Evolutionary conservation across 23 tunicate species (phyloP).

Genomic region (Ciona savignyi): DNA sequence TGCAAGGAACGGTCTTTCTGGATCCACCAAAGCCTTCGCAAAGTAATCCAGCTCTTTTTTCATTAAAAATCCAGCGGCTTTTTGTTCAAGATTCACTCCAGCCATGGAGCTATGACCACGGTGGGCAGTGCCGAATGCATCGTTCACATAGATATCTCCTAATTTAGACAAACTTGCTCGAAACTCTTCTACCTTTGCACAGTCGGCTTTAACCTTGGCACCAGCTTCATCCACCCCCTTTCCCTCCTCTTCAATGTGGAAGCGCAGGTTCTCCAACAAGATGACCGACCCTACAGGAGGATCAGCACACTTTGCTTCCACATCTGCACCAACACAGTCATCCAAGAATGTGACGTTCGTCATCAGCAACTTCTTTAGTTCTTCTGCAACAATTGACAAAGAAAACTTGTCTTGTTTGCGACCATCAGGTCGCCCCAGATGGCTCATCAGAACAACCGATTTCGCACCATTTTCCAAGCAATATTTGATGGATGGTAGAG

Average conservation of each 20-base stretch:
- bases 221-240: conserved; percentile 88
- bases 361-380: conserved; percentile 53
- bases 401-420: conserved; percentile 85
- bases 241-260: conserved; percentile 97
- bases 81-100: conserved; percentile 53
- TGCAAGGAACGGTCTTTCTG: conserved; percentile 88
- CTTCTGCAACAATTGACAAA: conserved; percentile 73
- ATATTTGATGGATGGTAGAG: conserved; percentile 84
- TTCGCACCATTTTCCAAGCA: conserved; percentile 91
- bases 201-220: conserved; percentile 65
- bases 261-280: conserved; percentile 84
- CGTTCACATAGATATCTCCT: conserved; percentile 93
- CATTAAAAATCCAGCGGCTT: conserved; percentile 87
- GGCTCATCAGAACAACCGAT: conserved; percentile 96
- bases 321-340: conserved; percentile 87
- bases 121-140: conserved; percentile 99
- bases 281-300: conserved; percentile 84
- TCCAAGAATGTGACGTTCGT: conserved; percentile 61
- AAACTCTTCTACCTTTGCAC: conserved; percentile 47
- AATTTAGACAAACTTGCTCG: conserved; percentile 80
- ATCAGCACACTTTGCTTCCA: conserved; percentile 56
- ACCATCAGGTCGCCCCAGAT: conserved; percentile 97
- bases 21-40: conserved; percentile 83
- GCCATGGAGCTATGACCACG: conserved; percentile 96
- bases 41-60: conserved; percentile 91